phyloP scores from a whole-genome alignment of 2,797 vertebrate genomes.

The Liparis tanakae region DNA sequence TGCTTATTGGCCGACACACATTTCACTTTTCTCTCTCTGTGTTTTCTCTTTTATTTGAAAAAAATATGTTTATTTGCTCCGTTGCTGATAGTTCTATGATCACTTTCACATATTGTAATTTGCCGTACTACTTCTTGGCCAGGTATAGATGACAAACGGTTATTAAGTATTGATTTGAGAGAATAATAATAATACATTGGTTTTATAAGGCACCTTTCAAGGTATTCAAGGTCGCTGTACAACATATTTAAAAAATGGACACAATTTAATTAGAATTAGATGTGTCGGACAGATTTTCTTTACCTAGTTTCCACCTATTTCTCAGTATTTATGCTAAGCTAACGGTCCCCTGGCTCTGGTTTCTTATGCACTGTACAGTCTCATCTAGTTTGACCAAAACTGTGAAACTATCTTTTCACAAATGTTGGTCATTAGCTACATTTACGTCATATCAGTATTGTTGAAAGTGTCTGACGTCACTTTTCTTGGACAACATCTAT shows the following conservation, averaged over 20 bases:
- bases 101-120: background rate
- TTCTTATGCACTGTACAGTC: background rate
- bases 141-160: background rate
- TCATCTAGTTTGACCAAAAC: background rate
- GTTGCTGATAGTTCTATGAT: background rate
- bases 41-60: background rate
- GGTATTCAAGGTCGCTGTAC: no score
- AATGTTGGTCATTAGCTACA: background rate
- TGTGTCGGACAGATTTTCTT: background rate
- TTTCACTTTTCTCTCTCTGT: no score
- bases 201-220: no score
- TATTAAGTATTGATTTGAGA: background rate
- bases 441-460: constrained; percentile 14
- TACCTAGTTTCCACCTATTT: background rate
- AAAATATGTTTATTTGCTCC: background rate
- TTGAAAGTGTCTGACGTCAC: constrained; percentile 9
- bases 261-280: no score
- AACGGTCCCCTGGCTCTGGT: background rate
- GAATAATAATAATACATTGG: no score
- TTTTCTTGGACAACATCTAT: constrained; percentile 9
- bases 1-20: background rate
- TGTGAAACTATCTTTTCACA: background rate
- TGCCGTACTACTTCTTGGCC: background rate
- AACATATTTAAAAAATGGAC: no score
- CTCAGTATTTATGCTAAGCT: constrained; percentile 3